These are phyloP conservation scores for Ginglymostoma cirratum DNA, from an alignment of 2,113 vertebrate species.

Conservation along the genomic window DNA sequence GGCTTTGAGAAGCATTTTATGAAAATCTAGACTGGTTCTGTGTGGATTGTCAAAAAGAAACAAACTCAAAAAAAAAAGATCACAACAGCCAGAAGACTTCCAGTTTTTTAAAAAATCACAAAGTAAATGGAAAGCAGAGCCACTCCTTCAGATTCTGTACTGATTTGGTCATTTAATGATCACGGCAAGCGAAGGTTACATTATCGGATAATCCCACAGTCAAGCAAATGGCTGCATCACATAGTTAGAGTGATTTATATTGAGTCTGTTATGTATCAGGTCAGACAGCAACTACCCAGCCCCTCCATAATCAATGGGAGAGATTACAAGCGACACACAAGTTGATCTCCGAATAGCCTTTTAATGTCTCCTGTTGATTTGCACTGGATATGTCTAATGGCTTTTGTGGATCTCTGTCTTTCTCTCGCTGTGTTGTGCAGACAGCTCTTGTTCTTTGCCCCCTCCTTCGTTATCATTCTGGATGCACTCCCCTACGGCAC, in stretches of 20 bases:
- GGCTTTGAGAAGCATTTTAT: not conserved
- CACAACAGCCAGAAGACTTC: not conserved
- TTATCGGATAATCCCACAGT: slow-evolving; percentile 6
- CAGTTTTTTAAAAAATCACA: not conserved
- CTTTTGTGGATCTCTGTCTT: not conserved
- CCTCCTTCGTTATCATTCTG: slow-evolving; percentile 38
- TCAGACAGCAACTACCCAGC: not conserved
- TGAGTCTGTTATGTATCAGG: slow-evolving; percentile 1
- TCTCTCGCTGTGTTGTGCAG: not conserved
- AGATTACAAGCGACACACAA: not conserved
- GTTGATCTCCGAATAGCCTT: slow-evolving; percentile 35
- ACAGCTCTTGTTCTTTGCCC: not conserved
- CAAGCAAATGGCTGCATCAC: not conserved
- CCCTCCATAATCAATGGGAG: slow-evolving; percentile 5
- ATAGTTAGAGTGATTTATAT: slow-evolving; percentile 17
- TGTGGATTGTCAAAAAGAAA: not conserved
- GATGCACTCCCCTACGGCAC: slow-evolving; percentile 39
- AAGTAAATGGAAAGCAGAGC: not conserved
- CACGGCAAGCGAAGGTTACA: not conserved
- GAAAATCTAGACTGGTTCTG: not conserved
- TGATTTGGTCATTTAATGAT: not conserved
- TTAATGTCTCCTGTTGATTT: slow-evolving; percentile 35
- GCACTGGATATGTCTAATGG: slow-evolving; percentile 39
- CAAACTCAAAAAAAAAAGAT: not conserved
- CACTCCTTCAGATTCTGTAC: not conserved